Percentiles rank a stretch among this genome's conserved stretches.
phyloP scores from a whole-genome alignment of 23 tunicate genomes.

The Aplidium turbinatum region DNA sequence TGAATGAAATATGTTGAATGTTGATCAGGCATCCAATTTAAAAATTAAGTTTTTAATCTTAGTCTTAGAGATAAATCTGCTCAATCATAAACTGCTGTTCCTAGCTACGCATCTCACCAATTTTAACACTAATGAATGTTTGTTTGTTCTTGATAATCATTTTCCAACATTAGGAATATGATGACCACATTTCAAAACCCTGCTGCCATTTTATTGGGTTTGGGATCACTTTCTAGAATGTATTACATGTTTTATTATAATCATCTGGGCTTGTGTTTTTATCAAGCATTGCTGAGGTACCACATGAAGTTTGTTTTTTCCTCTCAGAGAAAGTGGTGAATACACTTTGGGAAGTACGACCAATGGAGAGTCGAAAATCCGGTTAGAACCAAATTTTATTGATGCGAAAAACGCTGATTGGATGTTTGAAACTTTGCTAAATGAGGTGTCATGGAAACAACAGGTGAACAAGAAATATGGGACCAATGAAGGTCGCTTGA shows the following conservation, averaged over 20 bases:
- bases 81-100: too few relatives aligned
- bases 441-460: constrained; percentile 52
- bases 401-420: constrained; percentile 35
- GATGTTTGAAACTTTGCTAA: constrained; percentile 57
- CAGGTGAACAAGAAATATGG: not conserved
- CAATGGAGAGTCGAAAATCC: constrained; percentile 28
- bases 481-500: constrained; percentile 21
- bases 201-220: not conserved
- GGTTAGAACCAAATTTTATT: constrained; percentile 18
- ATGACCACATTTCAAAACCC: not conserved
- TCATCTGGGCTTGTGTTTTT: too few relatives aligned
- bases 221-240: not conserved
- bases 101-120: too few relatives aligned
- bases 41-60: too few relatives aligned
- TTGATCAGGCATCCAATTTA: not conserved
- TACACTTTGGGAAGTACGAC: constrained; percentile 13
- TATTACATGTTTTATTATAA: not conserved
- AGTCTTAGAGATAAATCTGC: too few relatives aligned
- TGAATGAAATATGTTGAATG: not conserved
- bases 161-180: not conserved
- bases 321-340: constrained; percentile 35
- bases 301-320: not conserved
- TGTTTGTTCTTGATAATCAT: too few relatives aligned
- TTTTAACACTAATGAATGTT: too few relatives aligned
- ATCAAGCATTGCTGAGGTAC: not conserved